Conservation (phyloP, 2,888 invertebrate species). For the Bursaphelenchus okinawaensis region DNA sequence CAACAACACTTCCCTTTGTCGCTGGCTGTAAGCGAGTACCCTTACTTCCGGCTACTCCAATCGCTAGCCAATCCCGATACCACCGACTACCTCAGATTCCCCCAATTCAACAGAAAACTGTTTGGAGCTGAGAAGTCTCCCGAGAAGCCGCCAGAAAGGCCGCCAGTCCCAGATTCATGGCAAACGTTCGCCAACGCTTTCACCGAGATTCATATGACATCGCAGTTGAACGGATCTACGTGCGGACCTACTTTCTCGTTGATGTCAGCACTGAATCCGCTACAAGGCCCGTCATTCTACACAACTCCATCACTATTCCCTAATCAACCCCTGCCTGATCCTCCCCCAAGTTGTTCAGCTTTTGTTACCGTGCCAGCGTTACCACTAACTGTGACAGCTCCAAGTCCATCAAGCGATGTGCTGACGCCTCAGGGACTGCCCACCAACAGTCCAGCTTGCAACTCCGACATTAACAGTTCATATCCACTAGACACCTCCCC, state of each 20-base stretch:
- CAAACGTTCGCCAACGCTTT: conserved; percentile 7
- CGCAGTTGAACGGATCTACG: background rate
- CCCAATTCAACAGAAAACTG: conserved; percentile 15
- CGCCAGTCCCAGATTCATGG: background rate
- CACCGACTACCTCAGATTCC: conserved; percentile 29
- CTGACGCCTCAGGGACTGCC: background rate
- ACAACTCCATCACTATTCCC: conserved; percentile 10
- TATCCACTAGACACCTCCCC: background rate
- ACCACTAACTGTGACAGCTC: conserved; percentile 1
- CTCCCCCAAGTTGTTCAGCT: background rate
- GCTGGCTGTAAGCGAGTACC: background rate
- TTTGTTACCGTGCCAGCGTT: conserved; percentile 4
- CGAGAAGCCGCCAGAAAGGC: background rate
- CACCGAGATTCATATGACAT: conserved; percentile 3
- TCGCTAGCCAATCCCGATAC: conserved; percentile 24
- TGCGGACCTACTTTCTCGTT: conserved; percentile 5
- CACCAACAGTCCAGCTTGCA: background rate
- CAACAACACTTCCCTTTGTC: conserved; percentile 19
- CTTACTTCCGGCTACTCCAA: conserved; percentile 18
- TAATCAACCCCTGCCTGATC: conserved; percentile 11
- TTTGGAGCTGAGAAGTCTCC: conserved; percentile 3
- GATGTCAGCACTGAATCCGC: conserved; percentile 8
- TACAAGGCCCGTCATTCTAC: conserved; percentile 1
- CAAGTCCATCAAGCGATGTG: background rate
- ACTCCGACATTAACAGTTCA: background rate